Conservation (phyloP, 35 echinoderm and acorn worm genomes). For the Apostichopus californicus region DNA sequence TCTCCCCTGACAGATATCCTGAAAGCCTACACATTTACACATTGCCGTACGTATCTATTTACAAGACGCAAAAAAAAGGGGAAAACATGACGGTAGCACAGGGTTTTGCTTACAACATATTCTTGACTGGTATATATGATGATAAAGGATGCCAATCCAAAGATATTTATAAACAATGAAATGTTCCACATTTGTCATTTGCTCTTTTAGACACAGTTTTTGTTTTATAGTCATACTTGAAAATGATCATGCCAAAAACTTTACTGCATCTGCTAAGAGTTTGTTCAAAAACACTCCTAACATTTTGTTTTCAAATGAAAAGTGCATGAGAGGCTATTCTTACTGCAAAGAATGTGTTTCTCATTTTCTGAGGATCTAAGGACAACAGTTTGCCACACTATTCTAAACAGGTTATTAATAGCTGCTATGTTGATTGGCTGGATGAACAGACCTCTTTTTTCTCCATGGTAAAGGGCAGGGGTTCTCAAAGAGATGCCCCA, state of each 20-base stretch:
- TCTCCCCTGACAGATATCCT: slow-evolving; percentile 24
- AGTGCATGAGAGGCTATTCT: too few species aligned
- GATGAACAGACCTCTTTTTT: too few species aligned
- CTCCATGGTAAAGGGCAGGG: too few species aligned
- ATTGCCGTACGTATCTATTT: slow-evolving; percentile 39
- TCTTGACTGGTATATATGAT: neutral
- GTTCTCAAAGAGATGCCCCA: too few species aligned
- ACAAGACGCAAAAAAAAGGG: slow-evolving; percentile 19
- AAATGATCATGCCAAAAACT: neutral
- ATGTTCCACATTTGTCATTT: neutral
- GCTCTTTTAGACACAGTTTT: neutral
- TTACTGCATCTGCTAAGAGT: neutral
- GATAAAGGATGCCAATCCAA: neutral
- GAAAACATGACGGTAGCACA: slow-evolving; percentile 5
- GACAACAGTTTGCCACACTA: too few species aligned
- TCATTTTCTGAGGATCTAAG: too few species aligned
- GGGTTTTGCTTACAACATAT: neutral
- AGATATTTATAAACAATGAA: neutral
- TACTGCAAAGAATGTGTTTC: too few species aligned
- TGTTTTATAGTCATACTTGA: too few species aligned
- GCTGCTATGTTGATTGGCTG: too few species aligned
- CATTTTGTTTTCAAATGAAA: too few species aligned
- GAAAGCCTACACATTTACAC: slow-evolving; percentile 49
- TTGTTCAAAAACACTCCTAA: too few species aligned
- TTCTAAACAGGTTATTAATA: too few species aligned